Base-by-base conservation (phyloP, 2,113 vertebrate genomes). In the Damaliscus lunatus region DNA sequence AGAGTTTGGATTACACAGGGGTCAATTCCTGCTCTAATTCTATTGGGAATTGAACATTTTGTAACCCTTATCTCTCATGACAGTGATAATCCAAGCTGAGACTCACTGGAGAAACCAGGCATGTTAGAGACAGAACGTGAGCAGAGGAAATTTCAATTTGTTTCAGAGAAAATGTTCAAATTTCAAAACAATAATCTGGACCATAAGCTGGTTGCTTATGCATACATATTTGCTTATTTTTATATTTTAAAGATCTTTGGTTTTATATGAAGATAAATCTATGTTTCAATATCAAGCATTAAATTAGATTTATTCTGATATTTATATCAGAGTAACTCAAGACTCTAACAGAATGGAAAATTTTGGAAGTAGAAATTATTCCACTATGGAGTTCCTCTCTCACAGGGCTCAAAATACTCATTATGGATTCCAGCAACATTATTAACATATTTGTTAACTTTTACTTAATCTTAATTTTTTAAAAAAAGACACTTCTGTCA, bases 221-320 rank as follows among this genome's bases (percentile, higher is more conserved):
- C 48, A 43, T 36, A 71, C 0, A 0, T 29, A 55, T 27, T 90
- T 46, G 31, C 3, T 93, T 64, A 95, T 36, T 57, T 74, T 93
- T 85, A 71, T 25, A 43, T 48, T 64, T 80, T 90, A 82, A 95
- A 96, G 19, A 91, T 31, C 5, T 96, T 46, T 64, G 31, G 27
- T 50, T 97, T 52, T 83, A 7, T 64, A 92, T 2, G 12, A 87
- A 96, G 92, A 96, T 33, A 96, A 95, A 88, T 59, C 46, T 60
- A 33, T 77, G 40, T 29, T 94, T 89, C 64, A 94, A 82, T 57
- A 82, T 92, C 84, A 94, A 98, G 36, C 5, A 92, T 80, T 52
- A 82, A 77, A 92, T 85, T 43, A 96, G 6, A 23, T 77, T 94
- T 93, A 67, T 81, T 89, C 52, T 90, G 55, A 77, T 55, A 95